Percentiles rank a stretch among this genome's conserved stretches.
Evolutionary conservation across 1,140 invertebrate species (phyloP).

Genomic region (Xylocopa sonorina): DNA sequence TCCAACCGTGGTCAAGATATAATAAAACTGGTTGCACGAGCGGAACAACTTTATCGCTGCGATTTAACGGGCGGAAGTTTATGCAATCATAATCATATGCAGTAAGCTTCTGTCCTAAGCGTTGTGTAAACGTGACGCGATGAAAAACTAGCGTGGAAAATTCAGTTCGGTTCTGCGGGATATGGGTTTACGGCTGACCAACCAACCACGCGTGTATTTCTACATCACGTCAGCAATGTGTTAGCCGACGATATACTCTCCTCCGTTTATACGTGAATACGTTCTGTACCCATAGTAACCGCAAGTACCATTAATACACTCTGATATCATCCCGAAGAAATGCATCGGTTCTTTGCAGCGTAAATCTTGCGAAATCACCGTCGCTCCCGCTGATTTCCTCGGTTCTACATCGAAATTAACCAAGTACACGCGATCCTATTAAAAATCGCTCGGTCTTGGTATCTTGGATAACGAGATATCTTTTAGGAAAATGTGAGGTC

Average conservation of each 20-base stretch:
- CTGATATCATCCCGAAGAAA: slow-evolving; percentile 64
- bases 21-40: not conserved
- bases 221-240: not conserved
- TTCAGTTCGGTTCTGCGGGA: not conserved
- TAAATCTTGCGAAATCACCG: slow-evolving; percentile 39
- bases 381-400: not conserved
- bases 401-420: slow-evolving; percentile 16
- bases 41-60: not conserved
- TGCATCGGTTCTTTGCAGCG: slow-evolving; percentile 41
- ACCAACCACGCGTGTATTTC: not conserved
- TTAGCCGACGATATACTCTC: not conserved
- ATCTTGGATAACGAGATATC: not conserved
- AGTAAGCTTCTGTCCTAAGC: not conserved
- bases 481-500: no score
- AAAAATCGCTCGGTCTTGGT: not conserved
- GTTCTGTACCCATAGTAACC: slow-evolving; percentile 34
- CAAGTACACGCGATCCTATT: not conserved
- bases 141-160: not conserved
- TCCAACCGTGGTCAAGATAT: not conserved
- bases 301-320: slow-evolving; percentile 58
- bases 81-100: not conserved
- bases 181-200: not conserved
- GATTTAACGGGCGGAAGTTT: not conserved
- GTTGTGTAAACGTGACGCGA: not conserved
- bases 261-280: slow-evolving; percentile 14